Base-by-base conservation (phyloP, 2,113 vertebrate genomes). In the Pelobates fuscus region DNA sequence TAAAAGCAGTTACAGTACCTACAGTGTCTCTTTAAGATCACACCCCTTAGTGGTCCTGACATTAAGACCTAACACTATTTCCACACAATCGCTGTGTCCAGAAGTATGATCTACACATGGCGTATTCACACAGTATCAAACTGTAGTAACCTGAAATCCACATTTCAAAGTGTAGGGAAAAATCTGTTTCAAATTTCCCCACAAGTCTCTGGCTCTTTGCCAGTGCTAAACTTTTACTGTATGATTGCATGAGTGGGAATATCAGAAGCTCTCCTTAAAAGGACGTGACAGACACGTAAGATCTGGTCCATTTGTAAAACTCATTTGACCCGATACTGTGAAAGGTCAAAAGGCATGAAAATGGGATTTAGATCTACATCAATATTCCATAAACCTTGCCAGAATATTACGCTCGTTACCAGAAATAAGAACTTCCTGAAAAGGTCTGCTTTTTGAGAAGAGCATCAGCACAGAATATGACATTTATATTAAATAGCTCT, bases 101-200 rank as follows among this genome's bases (percentile, higher is more conserved):
- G n/a, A n/a, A n/a, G n/a, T n/a, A n/a, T n/a, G n/a, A n/a, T n/a
- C n/a, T n/a, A n/a, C n/a, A n/a, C n/a, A n/a, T n/a, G n/a, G n/a
- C n/a, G n/a, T n/a, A n/a, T n/a, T n/a, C n/a, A n/a, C n/a, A n/a
- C n/a, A n/a, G n/a, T n/a, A n/a, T n/a, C n/a, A n/a, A n/a, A n/a
- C n/a, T n/a, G n/a, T n/a, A n/a, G n/a, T n/a, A n/a, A n/a, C n/a
- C n/a, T n/a, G n/a, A n/a, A n/a, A n/a, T n/a, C n/a, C n/a, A n/a
- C n/a, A n/a, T n/a, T n/a, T n/a, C n/a, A n/a, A n/a, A n/a, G n/a
- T n/a, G n/a, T 83, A 64, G 37, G 82, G 80, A 86, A 86, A 84
- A 83, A 83, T 85, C 81, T 84, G 80, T 81, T 84, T 83, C 82
- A 85, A 81, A 83, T 82, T 82, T 78, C 70, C 73, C 81, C 81